Percentiles rank a stretch among this genome's conserved stretches.
Conservation (phyloP, 1,140 invertebrate genomes). For the Nasonia longicornis region DNA sequence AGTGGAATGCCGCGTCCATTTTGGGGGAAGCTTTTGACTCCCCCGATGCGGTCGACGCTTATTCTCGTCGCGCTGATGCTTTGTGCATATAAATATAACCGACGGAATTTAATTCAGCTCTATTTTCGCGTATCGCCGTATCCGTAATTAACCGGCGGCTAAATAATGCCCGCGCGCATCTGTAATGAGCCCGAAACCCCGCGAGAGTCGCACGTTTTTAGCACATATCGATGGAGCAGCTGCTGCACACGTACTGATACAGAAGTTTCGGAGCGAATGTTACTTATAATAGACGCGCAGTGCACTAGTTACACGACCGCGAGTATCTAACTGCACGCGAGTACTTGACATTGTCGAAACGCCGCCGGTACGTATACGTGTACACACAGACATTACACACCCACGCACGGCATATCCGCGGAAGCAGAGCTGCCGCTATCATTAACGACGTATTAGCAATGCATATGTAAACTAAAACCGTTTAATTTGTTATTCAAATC, state of each 20-base stretch:
- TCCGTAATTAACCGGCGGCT: too few relatives aligned
- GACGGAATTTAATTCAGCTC: too few relatives aligned
- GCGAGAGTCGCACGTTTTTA: too few relatives aligned
- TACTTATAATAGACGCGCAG: background rate
- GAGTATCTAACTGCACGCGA: background rate
- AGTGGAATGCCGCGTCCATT: background rate
- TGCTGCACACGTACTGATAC: background rate
- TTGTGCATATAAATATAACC: slow-evolving; percentile 1
- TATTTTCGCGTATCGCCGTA: too few relatives aligned
- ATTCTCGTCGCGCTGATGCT: background rate
- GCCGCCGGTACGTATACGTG: too few relatives aligned
- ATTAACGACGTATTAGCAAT: slow-evolving; percentile 1
- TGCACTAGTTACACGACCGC: background rate
- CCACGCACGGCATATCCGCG: background rate
- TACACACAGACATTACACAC: background rate
- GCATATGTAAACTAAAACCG: background rate
- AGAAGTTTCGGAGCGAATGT: too few relatives aligned
- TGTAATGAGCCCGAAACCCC: too few relatives aligned
- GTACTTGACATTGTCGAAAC: background rate
- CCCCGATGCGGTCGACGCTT: background rate
- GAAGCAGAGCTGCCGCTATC: background rate
- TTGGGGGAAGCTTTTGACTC: background rate
- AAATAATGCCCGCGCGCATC: too few relatives aligned
- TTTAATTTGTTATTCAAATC: slow-evolving; percentile 4
- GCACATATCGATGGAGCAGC: background rate